A percentile compares a stretch with the other conserved stretches of the same genome.
Conservation (phyloP, 2,888 invertebrate species). For the Drosophila nr. perissopoda region DNA sequence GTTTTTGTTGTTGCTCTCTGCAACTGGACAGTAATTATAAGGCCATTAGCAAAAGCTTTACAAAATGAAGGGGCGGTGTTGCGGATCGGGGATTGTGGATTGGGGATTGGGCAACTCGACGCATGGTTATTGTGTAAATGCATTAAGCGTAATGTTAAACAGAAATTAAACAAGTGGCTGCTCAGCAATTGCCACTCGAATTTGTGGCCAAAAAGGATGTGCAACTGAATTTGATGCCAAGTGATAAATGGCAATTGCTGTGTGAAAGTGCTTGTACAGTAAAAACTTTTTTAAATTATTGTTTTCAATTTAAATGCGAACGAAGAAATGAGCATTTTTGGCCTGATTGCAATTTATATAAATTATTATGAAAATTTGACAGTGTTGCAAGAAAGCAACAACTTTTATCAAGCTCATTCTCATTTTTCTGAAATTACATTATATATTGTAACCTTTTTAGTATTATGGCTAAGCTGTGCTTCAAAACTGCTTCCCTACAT, state of each 20-base stretch:
- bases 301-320: background rate
- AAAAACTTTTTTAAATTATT: slow-evolving; percentile 1
- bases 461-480: background rate
- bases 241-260: slow-evolving; percentile 29
- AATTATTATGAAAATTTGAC: background rate
- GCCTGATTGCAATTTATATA: background rate
- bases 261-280: slow-evolving; percentile 6
- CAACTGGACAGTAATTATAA: slow-evolving; percentile 77
- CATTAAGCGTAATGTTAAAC: slow-evolving; percentile 77
- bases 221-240: slow-evolving; percentile 39
- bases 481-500: background rate
- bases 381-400: background rate
- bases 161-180: slow-evolving; percentile 67
- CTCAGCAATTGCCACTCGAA: slow-evolving; percentile 51
- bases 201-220: slow-evolving; percentile 23
- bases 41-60: slow-evolving; percentile 71
- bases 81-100: background rate
- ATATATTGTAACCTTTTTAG: background rate
- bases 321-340: rapidly evolving
- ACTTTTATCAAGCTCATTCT: background rate
- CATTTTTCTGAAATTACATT: too few species aligned
- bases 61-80: slow-evolving; percentile 1
- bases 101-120: slow-evolving; percentile 10
- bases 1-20: slow-evolving; percentile 41
- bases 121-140: slow-evolving; percentile 78